Percentiles rank a stretch among this genome's conserved stretches.
Evolutionary conservation across 2,888 invertebrate genomes (phyloP).

Genomic region (Pseudococcus longispinus): DNA sequence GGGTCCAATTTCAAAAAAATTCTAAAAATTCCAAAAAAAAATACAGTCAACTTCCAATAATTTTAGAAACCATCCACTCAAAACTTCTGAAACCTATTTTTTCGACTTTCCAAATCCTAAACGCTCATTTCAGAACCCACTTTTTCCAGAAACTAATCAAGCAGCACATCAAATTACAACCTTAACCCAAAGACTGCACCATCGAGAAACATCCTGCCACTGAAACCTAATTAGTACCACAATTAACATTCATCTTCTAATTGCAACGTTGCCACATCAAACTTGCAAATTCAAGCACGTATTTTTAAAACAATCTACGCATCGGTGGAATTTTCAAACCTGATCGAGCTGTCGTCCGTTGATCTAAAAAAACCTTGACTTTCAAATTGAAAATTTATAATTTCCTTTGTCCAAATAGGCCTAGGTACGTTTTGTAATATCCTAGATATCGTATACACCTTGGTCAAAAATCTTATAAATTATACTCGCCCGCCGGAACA

Average conservation of each 20-base stretch:
- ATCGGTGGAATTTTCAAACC: neutral
- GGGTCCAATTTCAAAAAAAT: too few relatives aligned
- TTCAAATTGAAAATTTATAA: neutral
- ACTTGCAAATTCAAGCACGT: neutral
- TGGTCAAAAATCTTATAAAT: neutral
- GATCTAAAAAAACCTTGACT: neutral
- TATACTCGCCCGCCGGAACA: neutral
- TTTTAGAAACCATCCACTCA: too few relatives aligned
- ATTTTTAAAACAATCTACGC: neutral
- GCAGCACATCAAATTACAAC: too few relatives aligned
- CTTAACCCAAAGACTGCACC: too few relatives aligned
- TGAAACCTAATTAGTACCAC: neutral
- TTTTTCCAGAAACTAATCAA: too few relatives aligned
- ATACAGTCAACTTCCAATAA: too few relatives aligned
- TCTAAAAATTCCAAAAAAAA: too few relatives aligned
- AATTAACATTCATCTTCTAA: neutral
- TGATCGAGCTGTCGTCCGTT: neutral
- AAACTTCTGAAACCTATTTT: too few relatives aligned
- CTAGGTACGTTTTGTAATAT: neutral
- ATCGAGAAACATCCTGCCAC: too few relatives aligned
- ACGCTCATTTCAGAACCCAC: too few relatives aligned
- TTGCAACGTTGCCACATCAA: neutral
- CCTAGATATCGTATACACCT: neutral
- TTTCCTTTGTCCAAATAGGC: neutral
- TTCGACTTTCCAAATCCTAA: too few relatives aligned